phyloP scores from a whole-genome alignment of 2,113 vertebrate species.

The Pseudopipra pipra region DNA sequence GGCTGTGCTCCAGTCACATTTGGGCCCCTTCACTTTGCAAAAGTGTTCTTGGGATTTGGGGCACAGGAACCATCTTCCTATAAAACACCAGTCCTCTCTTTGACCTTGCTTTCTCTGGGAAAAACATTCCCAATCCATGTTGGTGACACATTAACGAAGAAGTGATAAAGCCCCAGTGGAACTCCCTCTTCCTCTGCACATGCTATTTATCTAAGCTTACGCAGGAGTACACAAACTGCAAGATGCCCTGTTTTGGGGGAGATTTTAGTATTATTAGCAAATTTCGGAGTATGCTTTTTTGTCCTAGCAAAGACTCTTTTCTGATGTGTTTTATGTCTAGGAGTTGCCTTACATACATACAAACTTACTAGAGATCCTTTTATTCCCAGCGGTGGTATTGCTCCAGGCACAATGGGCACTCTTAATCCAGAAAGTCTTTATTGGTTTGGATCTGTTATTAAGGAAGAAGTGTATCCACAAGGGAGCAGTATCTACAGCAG shows the following conservation, averaged over 20 bases:
- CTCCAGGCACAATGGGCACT: neutral
- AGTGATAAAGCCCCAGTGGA: neutral
- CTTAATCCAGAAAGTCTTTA: neutral
- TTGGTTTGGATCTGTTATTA: neutral
- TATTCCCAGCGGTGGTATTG: neutral
- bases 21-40: neutral
- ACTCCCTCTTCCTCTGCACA: neutral
- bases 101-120: neutral
- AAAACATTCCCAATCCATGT: neutral
- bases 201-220: neutral
- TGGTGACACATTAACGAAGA: neutral
- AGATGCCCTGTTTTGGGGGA: neutral
- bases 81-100: neutral
- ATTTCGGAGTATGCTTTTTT: neutral
- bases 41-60: neutral
- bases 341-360: neutral
- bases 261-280: neutral
- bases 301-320: neutral
- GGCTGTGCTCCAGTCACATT: fast-evolving
- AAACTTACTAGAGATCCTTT: neutral
- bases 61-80: neutral
- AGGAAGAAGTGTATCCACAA: neutral
- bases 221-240: neutral
- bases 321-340: neutral
- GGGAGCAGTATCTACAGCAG: neutral